These are phyloP conservation scores for Aspiorhynchus laticeps DNA, from an alignment of 2,113 vertebrate species.

Conservation along the genomic window DNA sequence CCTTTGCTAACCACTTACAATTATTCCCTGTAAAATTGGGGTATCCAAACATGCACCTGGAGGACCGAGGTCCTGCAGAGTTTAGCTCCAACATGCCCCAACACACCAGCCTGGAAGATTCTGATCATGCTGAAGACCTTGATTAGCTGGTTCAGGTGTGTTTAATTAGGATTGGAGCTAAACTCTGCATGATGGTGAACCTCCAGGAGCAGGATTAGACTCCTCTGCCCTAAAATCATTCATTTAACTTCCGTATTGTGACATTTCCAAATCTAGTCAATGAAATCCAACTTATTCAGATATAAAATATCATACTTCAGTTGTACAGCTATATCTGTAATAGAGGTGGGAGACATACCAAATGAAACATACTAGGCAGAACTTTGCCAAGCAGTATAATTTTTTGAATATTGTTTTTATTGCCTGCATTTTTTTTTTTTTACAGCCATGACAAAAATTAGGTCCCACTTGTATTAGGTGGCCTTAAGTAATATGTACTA, in stretches of 20 bases:
- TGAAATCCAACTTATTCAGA: neutral
- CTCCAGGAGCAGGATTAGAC: neutral
- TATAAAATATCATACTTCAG: neutral
- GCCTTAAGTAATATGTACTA: too few relatives aligned
- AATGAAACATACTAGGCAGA: neutral
- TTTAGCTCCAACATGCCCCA: neutral
- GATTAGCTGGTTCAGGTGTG: neutral
- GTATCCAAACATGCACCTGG: neutral
- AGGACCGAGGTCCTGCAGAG: neutral
- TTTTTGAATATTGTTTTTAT: neutral
- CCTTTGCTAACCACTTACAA: slow-evolving; percentile 12
- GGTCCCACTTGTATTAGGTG: too few relatives aligned
- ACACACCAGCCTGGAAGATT: neutral
- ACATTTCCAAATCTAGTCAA: neutral
- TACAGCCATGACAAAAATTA: neutral
- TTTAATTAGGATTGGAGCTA: neutral
- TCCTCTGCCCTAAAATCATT: neutral
- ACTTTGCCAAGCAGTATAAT: neutral
- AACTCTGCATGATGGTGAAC: neutral
- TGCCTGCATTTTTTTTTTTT: neutral
- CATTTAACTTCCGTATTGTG: neutral
- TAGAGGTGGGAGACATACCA: neutral
- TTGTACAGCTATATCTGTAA: neutral
- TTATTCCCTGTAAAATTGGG: neutral
- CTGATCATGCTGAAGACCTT: neutral